These are phyloP conservation scores for Cichladusa arquata DNA, from an alignment of 2,113 vertebrate genomes.

Conservation along the genomic window DNA sequence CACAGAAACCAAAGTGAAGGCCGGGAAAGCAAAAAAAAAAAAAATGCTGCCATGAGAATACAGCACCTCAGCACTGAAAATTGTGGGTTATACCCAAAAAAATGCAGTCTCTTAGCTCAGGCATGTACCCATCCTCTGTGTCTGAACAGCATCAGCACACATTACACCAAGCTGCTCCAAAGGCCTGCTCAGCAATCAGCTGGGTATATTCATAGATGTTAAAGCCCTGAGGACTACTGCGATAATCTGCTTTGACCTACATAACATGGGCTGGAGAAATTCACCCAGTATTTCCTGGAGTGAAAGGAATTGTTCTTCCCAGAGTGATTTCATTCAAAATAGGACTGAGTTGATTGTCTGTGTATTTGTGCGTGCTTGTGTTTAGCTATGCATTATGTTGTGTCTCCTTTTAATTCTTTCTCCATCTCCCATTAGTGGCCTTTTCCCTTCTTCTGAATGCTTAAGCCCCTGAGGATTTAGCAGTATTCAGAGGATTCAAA, in stretches of 20 bases:
- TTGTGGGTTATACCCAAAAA: background rate
- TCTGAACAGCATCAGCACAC: background rate
- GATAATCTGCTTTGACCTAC: slow-evolving; percentile 56
- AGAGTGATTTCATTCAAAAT: slow-evolving; percentile 18
- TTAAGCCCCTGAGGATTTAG: slow-evolving; percentile 13
- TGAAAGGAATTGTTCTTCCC: slow-evolving; percentile 32
- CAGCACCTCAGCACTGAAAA: background rate
- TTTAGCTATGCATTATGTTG: background rate
- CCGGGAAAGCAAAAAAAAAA: background rate
- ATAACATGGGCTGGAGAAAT: slow-evolving; percentile 44
- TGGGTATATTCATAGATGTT: slow-evolving; percentile 52
- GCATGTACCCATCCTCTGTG: background rate
- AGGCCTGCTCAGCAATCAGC: slow-evolving; percentile 30
- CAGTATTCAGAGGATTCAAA: background rate
- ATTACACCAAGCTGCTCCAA: background rate
- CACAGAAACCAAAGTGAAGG: background rate
- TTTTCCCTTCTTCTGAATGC: background rate
- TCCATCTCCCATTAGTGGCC: background rate
- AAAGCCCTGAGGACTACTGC: slow-evolving; percentile 15
- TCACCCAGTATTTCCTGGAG: slow-evolving; percentile 46
- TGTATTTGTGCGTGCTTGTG: background rate
- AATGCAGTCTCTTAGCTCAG: background rate
- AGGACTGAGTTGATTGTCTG: background rate
- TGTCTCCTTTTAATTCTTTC: slow-evolving; percentile 9
- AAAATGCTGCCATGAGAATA: background rate